These are phyloP conservation scores for Sycophaga agraensis DNA, from an alignment of 1,140 invertebrate species.

Conservation along the genomic window DNA sequence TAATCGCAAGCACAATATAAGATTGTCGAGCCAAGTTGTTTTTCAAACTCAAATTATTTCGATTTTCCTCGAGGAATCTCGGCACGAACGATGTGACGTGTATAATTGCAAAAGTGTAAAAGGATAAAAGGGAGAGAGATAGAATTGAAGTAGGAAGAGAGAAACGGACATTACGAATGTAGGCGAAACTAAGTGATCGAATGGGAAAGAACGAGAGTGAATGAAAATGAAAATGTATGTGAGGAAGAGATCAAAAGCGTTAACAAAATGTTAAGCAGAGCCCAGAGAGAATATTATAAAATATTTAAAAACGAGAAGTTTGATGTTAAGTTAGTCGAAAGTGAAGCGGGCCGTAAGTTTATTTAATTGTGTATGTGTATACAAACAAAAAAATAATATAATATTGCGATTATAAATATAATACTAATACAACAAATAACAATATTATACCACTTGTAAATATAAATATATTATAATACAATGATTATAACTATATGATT, in stretches of 20 bases:
- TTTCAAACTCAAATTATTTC: conserved; percentile 33
- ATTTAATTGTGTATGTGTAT: conserved; percentile 58
- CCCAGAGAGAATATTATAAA: neutral
- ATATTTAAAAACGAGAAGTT: conserved; percentile 7
- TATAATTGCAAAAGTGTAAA: conserved; percentile 28
- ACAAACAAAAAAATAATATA: conserved; percentile 55
- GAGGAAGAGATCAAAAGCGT: conserved; percentile 32
- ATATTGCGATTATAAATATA: conserved; percentile 58
- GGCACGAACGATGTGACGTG: conserved; percentile 27
- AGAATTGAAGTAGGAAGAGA: conserved; percentile 17
- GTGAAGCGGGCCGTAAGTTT: conserved; percentile 49
- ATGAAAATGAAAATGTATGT: conserved; percentile 32
- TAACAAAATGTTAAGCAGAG: conserved; percentile 13
- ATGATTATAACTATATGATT: conserved; percentile 56
- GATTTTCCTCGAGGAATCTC: conserved; percentile 31
- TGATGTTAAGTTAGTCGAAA: conserved; percentile 17
- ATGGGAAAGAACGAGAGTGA: conserved; percentile 21
- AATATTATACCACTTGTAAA: conserved; percentile 57
- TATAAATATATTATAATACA: conserved; percentile 57
- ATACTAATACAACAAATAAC: conserved; percentile 52
- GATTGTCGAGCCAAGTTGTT: conserved; percentile 32
- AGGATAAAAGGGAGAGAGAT: conserved; percentile 27
- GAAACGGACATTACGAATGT: conserved; percentile 19
- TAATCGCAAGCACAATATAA: conserved; percentile 32
- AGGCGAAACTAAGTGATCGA: conserved; percentile 26